phyloP scores from a whole-genome alignment of 2,797 vertebrate species.

The Pelobates cultripes region DNA sequence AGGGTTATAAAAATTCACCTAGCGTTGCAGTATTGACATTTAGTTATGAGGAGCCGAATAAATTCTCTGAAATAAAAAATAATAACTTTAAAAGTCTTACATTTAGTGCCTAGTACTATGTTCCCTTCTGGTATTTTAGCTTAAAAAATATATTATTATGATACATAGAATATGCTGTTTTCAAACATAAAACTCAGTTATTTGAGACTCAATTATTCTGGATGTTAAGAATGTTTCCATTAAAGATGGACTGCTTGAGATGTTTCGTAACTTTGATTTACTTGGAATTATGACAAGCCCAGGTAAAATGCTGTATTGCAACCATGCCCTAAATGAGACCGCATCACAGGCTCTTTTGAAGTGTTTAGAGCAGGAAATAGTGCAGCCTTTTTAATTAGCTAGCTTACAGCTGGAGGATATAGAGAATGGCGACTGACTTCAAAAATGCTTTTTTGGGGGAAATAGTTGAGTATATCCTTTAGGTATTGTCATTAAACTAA shows the following conservation, averaged over 20 bases:
- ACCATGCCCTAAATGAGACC: constrained; percentile 64
- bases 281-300: not conserved
- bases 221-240: not conserved
- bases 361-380: constrained; percentile 73
- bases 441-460: constrained; percentile 64
- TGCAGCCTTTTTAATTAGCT: constrained; percentile 78
- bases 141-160: too few relatives aligned
- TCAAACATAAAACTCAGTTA: too few relatives aligned
- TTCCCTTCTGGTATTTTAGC: too few relatives aligned
- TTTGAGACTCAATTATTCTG: too few relatives aligned
- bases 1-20: too few relatives aligned
- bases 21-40: too few relatives aligned
- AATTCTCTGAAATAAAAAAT: too few relatives aligned
- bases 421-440: constrained; percentile 60
- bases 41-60: too few relatives aligned
- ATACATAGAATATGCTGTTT: too few relatives aligned
- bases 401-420: constrained; percentile 69
- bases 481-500: constrained; percentile 68
- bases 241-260: not conserved
- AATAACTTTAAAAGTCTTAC: too few relatives aligned
- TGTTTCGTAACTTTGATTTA: not conserved
- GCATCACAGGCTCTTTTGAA: constrained; percentile 70
- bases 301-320: constrained; percentile 17
- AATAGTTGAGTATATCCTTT: constrained; percentile 64
- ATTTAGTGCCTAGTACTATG: too few relatives aligned